Evolutionary conservation across 2,888 invertebrate species (phyloP).

Genomic region (Chironomus tentans): DNA sequence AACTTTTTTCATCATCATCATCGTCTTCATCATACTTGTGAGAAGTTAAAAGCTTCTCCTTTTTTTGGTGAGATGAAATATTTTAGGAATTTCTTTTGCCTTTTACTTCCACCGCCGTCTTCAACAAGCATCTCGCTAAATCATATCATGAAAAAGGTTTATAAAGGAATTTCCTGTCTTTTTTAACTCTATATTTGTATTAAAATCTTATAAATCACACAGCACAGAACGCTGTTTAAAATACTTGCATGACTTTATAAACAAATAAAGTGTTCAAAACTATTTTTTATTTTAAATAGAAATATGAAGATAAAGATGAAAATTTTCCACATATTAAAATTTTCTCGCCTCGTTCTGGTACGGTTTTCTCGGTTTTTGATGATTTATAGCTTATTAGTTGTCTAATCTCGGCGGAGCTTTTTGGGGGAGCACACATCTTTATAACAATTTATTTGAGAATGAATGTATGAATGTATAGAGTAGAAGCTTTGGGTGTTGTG

Average conservation of each 20-base stretch:
- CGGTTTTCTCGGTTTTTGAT: background rate
- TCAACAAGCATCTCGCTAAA: too few species aligned
- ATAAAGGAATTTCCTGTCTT: too few species aligned
- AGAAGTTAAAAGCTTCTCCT: background rate
- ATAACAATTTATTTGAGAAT: too few species aligned
- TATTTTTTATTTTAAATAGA: background rate
- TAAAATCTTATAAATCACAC: too few species aligned
- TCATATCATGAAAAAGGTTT: too few species aligned
- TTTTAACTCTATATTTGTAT: too few species aligned
- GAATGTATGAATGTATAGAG: too few species aligned
- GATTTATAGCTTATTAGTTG: constrained; percentile 10
- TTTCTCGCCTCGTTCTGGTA: background rate
- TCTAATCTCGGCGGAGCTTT: background rate
- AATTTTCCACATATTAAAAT: constrained; percentile 4
- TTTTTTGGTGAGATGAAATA: background rate
- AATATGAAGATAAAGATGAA: background rate
- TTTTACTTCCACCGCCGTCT: background rate
- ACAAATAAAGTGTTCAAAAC: background rate
- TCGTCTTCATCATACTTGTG: background rate
- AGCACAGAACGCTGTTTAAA: too few species aligned
- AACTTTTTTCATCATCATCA: background rate
- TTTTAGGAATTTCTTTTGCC: background rate
- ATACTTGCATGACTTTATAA: background rate
- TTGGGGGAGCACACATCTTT: too few species aligned
- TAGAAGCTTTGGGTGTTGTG: too few species aligned